Evolutionary conservation across 2,113 vertebrate genomes (phyloP), one percentile per base, ranked within the genome.

Genomic region (Narcine bancroftii): DNA sequence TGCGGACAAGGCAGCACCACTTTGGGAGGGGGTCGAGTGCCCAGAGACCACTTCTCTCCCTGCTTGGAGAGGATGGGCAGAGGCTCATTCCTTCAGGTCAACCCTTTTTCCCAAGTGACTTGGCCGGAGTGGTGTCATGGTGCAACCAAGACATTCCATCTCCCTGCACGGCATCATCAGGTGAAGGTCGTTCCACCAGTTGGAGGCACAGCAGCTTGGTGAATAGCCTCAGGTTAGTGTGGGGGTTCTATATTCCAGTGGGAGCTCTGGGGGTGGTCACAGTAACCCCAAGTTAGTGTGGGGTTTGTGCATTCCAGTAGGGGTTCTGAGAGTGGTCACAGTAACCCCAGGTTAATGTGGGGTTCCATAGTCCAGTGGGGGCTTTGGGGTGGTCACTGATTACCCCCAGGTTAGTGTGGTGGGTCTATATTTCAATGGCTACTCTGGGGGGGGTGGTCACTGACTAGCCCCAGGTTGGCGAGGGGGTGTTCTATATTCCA

Each of bases 91-190:
- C 93, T 92, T 94, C 94, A 89, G 7, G 93, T 81, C 94, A 94
- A 45, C 81, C 95, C 87, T 93, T 95, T 94, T 95, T 94, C 92
- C 95, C 95, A 33, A 95, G 95, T 93, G 95, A 95, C 0, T 0
- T 96, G 95, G 96, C 96, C 93, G 95, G 96, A 92, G 95, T 93
- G 0, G 92, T 96, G 3, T 96, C 96, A 93, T 93, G 95, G 77
- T 96, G 96, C 96, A 96, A 95, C 77, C 96, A 95, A 93, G 96
- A 95, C 0, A 95, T 95, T 65, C 95, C 96, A 92, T 93, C 96
- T 92, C 81, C 94, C 92, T 56, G 45, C 89, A 94, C 94, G 81
- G 94, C 95, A 0, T 94, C 94, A 92, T 93, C 93, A 94, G 93
- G 94, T 92, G 47, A 93, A 94, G 94, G 96, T 93, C 95, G 94